Percentiles rank a stretch among this genome's conserved stretches.
Conservation (phyloP, 2,797 vertebrate genomes). For the Falco naumanni region DNA sequence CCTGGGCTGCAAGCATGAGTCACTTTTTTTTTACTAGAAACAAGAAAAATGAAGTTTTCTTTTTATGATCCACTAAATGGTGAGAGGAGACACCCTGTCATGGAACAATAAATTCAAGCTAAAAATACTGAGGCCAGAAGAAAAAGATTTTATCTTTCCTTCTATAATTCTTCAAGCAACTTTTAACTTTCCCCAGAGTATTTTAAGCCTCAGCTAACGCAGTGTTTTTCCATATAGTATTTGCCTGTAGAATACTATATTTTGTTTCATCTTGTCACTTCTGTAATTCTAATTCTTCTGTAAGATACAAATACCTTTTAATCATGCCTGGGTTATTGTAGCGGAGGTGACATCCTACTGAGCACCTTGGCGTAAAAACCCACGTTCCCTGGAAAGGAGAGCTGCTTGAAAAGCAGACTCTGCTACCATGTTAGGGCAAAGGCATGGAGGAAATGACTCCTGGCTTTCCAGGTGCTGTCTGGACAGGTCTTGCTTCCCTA, state of each 20-base stretch:
- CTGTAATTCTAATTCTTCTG: not conserved
- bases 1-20: not conserved
- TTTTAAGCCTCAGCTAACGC: slow-evolving; percentile 16
- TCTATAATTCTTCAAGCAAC: slow-evolving; percentile 19
- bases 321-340: not conserved
- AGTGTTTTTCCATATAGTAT: not conserved
- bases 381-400: not conserved
- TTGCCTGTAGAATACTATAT: not conserved
- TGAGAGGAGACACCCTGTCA: slow-evolving; percentile 26
- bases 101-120: slow-evolving; percentile 38
- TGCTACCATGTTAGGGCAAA: not conserved
- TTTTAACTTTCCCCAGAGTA: slow-evolving; percentile 12
- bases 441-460: not conserved
- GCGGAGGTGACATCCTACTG: not conserved
- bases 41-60: slow-evolving; percentile 19
- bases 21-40: not conserved
- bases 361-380: not conserved
- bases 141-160: slow-evolving; percentile 23
- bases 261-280: not conserved
- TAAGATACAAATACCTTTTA: not conserved
- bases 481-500: not conserved
- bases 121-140: slow-evolving; percentile 17
- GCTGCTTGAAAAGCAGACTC: not conserved
- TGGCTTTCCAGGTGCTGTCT: not conserved
- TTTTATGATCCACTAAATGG: slow-evolving; percentile 23